Conservation (phyloP, 53 echinoderm and acorn worm species). For the Paracentrotus lividus region DNA sequence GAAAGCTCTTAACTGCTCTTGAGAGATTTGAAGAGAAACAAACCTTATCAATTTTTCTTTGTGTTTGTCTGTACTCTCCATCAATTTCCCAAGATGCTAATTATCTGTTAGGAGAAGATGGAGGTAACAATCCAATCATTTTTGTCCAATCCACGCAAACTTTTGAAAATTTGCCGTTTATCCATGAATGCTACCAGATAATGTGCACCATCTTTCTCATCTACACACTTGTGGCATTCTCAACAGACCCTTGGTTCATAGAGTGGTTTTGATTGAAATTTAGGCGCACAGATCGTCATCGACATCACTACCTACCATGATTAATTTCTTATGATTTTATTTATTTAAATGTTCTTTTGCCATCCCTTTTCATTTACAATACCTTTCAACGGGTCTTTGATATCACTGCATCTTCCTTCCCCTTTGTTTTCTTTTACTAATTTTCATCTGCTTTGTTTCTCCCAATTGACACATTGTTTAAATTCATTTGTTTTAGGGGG, state of each 20-base stretch:
- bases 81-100: constrained; percentile 51
- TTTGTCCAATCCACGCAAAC: constrained; percentile 20
- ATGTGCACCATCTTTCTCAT: not conserved
- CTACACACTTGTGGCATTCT: not conserved
- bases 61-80: constrained; percentile 51
- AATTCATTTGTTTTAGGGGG: not conserved
- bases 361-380: not conserved
- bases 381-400: not conserved
- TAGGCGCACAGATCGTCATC: not conserved
- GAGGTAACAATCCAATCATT: constrained; percentile 39
- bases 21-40: not conserved
- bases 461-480: not conserved
- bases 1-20: not conserved
- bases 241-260: not conserved
- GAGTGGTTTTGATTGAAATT: not conserved
- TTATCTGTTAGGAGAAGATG: constrained; percentile 23
- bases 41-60: constrained; percentile 29
- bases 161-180: not conserved
- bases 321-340: not conserved
- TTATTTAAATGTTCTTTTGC: not conserved
- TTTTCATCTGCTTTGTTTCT: not conserved
- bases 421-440: not conserved
- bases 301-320: not conserved
- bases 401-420: not conserved
- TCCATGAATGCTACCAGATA: not conserved